Conservation (phyloP, 2,797 vertebrate genomes). For the Platyrinchus mystaceus region DNA sequence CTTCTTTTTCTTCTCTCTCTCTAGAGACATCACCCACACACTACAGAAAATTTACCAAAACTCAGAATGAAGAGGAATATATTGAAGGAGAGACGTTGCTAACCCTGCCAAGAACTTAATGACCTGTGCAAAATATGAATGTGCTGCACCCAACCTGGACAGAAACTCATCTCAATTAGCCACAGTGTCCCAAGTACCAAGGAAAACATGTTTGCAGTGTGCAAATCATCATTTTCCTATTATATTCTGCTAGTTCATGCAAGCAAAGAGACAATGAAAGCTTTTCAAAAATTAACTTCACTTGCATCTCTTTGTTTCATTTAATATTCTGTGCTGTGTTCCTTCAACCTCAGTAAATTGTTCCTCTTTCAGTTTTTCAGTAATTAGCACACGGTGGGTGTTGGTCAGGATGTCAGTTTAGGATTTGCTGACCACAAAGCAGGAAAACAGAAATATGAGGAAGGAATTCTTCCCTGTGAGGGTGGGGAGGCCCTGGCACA, state of each 20-base stretch:
- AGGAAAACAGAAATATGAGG: not conserved
- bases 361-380: not conserved
- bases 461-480: not conserved
- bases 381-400: not conserved
- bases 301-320: not conserved
- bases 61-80: not conserved
- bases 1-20: not conserved
- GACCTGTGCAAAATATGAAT: not conserved
- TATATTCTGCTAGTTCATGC: not conserved
- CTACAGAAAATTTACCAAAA: not conserved
- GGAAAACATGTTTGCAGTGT: not conserved
- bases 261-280: not conserved
- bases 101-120: not conserved
- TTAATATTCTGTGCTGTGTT: not conserved
- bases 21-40: not conserved
- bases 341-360: not conserved
- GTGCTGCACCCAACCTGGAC: not conserved
- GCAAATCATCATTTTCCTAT: not conserved
- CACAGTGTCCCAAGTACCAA: not conserved
- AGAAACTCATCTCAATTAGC: not conserved
- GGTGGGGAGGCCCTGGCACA: not conserved
- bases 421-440: not conserved
- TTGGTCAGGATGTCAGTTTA: not conserved
- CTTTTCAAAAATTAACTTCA: not conserved
- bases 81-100: not conserved